Percentiles rank a stretch among this genome's conserved stretches.
Evolutionary conservation across 2,888 invertebrate species (phyloP).

Genomic region (Drepanosiphum platanoidis): DNA sequence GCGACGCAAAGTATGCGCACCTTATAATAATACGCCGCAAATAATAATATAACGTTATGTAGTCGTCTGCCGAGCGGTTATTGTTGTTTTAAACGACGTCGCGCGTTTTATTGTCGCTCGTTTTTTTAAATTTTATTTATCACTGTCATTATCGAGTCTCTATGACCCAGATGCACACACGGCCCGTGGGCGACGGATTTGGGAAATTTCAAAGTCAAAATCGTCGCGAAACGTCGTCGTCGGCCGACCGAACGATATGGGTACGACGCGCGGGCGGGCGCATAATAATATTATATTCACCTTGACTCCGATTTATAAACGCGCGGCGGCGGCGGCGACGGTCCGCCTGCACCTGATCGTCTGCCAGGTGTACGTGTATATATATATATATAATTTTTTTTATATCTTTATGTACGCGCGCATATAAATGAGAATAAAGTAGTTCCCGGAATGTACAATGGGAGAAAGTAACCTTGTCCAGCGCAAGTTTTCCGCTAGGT

Average conservation of each 20-base stretch:
- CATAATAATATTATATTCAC: not conserved
- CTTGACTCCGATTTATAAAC: conserved; percentile 37
- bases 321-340: not conserved
- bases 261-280: not conserved
- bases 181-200: not conserved
- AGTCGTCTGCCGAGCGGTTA: too few relatives aligned
- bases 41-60: too few relatives aligned
- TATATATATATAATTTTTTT: not conserved
- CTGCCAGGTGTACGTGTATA: conserved; percentile 12
- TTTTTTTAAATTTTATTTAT: too few relatives aligned
- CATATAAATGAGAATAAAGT: not conserved
- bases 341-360: not conserved
- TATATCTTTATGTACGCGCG: not conserved
- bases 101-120: not conserved
- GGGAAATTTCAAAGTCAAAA: conserved; percentile 39
- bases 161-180: not conserved
- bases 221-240: not conserved
- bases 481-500: conserved; percentile 52
- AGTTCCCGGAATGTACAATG: conserved; percentile 45
- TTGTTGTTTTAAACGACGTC: too few relatives aligned
- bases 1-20: not conserved
- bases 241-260: too few relatives aligned
- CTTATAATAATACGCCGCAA: too few relatives aligned
- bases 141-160: too few relatives aligned
- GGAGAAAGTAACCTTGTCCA: conserved; percentile 58